These are phyloP conservation scores for Philaenus spumarius DNA, from an alignment of 1,140 invertebrate genomes.

Conservation along the genomic window DNA sequence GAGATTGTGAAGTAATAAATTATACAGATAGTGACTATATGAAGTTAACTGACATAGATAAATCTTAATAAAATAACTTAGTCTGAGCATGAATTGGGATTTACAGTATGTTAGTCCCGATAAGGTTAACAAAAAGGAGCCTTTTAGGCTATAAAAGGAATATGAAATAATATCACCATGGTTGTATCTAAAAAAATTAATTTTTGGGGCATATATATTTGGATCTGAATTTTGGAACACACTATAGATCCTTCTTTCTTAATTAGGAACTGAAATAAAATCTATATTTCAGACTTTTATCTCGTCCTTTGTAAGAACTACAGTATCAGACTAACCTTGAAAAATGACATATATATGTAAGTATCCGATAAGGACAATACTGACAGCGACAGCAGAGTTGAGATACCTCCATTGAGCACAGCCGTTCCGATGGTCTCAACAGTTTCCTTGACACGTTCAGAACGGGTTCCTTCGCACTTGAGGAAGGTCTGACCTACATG, in stretches of 20 bases:
- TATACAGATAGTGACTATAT: too few relatives aligned
- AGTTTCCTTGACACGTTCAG: conserved; percentile 56
- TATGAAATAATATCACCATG: not conserved
- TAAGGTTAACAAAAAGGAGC: too few relatives aligned
- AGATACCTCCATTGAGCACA: conserved; percentile 71
- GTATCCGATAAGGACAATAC: conserved; percentile 62
- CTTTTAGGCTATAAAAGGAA: not conserved
- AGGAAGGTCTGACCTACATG: conserved; percentile 83
- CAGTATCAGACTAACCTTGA: conserved; percentile 53
- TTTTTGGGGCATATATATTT: not conserved
- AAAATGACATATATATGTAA: conserved; percentile 75
- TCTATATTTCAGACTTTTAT: too few relatives aligned
- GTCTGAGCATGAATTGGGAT: too few relatives aligned
- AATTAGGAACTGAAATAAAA: too few relatives aligned
- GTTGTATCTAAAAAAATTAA: too few relatives aligned
- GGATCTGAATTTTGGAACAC: not conserved
- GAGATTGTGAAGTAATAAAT: too few relatives aligned
- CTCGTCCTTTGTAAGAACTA: too few relatives aligned
- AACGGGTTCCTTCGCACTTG: conserved; percentile 46
- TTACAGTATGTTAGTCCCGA: too few relatives aligned
- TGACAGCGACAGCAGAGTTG: conserved; percentile 68
- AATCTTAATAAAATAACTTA: too few relatives aligned
- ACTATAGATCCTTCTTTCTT: too few relatives aligned
- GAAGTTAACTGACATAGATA: too few relatives aligned
- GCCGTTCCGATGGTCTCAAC: conserved; percentile 71